phyloP scores from a whole-genome alignment of 2,888 invertebrate genomes.

The Stenurella melanura region DNA sequence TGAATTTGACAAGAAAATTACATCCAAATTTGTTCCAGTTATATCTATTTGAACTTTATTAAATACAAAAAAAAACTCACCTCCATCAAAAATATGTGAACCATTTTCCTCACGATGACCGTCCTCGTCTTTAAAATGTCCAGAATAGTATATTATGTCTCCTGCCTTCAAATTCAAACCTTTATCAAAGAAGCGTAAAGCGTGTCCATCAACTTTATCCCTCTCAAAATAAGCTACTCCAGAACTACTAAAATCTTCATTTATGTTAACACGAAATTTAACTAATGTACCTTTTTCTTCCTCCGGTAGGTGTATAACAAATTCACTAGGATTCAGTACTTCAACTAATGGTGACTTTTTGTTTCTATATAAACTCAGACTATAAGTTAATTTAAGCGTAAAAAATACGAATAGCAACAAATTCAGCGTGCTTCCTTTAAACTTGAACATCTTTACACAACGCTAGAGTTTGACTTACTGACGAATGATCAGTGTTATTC shows the following conservation, averaged over 20 bases:
- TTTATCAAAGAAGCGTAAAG: conserved; percentile 3
- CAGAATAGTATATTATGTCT: conserved; percentile 14
- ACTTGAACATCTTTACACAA: conserved; percentile 9
- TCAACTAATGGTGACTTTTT: conserved; percentile 5
- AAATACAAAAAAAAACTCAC: conserved; percentile 18
- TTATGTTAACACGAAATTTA: not conserved
- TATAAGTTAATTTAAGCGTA: not conserved
- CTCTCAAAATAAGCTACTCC: not conserved
- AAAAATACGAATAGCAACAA: not conserved
- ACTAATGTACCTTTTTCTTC: not conserved
- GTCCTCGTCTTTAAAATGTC: not conserved
- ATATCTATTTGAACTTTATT: not conserved
- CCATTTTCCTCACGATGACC: conserved; percentile 1
- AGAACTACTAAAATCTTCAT: not conserved
- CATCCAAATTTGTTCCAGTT: no score
- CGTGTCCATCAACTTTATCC: not conserved
- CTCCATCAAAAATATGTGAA: conserved; percentile 24
- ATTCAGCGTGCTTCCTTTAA: not conserved
- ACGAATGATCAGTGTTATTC: not conserved
- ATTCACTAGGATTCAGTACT: conserved; percentile 17
- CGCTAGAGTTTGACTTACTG: conserved; percentile 13
- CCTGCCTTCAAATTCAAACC: conserved; percentile 19
- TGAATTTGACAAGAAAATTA: no score
- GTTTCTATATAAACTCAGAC: not conserved
- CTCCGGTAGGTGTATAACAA: not conserved